Evolutionary conservation across 2,888 invertebrate species (phyloP).

Genomic region (Cosmia pyralina): DNA sequence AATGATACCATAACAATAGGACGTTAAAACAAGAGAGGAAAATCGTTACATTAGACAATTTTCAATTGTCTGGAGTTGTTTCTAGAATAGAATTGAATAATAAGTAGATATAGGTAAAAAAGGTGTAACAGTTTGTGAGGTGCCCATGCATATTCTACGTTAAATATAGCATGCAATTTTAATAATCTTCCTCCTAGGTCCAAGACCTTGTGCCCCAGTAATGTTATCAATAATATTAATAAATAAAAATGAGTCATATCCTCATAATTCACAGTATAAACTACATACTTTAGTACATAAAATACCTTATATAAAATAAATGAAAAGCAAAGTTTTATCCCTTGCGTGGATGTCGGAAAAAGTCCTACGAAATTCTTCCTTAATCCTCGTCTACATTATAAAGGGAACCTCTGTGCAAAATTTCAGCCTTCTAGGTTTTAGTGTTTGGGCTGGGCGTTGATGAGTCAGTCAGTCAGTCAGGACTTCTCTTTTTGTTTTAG

Average conservation of each 20-base stretch:
- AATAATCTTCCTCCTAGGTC: neutral
- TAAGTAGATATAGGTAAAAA: neutral
- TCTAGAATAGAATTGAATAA: neutral
- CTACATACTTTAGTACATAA: neutral
- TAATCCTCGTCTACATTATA: too few relatives aligned
- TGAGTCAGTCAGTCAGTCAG: too few relatives aligned
- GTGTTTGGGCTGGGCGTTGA: too few relatives aligned
- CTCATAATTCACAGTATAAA: neutral
- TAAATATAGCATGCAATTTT: too few relatives aligned
- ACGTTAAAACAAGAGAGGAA: neutral
- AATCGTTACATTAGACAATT: neutral
- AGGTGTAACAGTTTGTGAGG: neutral
- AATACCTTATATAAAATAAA: too few relatives aligned
- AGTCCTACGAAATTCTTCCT: too few relatives aligned
- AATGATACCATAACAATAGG: neutral
- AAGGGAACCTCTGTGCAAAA: too few relatives aligned
- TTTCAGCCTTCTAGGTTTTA: too few relatives aligned
- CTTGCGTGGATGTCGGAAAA: too few relatives aligned
- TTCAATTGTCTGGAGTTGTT: neutral
- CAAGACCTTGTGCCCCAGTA: neutral
- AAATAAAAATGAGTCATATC: neutral
- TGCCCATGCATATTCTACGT: too few relatives aligned
- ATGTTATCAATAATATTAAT: neutral
- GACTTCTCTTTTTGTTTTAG: too few relatives aligned
- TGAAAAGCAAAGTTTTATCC: too few relatives aligned